A percentile compares a stretch with the other conserved stretches of the same genome.
phyloP scores from a whole-genome alignment of 2,888 invertebrate species.

The Carpatolechia fugitivella region DNA sequence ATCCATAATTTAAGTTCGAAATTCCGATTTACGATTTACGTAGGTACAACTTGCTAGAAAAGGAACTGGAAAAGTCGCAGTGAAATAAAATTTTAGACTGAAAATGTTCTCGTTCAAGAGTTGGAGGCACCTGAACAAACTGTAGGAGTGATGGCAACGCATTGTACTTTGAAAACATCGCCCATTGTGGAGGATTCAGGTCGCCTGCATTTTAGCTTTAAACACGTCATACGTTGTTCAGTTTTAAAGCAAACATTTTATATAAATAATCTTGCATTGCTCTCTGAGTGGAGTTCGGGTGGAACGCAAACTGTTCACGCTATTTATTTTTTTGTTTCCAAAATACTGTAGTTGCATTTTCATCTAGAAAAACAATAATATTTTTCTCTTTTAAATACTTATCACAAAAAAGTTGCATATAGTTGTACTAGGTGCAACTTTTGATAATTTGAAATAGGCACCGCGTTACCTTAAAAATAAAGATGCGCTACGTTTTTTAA shows the following conservation, averaged over 20 bases:
- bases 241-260: conserved; percentile 9
- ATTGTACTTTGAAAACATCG: conserved; percentile 47
- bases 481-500: no score
- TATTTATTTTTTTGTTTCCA: no score
- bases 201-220: conserved; percentile 48
- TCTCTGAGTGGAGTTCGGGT: not conserved
- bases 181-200: conserved; percentile 46
- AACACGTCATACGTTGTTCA: conserved; percentile 18
- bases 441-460: no score
- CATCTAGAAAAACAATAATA: no score
- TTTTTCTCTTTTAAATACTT: no score
- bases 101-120: conserved; percentile 31
- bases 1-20: not conserved
- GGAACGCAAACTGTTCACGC: not conserved
- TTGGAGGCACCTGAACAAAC: conserved; percentile 42
- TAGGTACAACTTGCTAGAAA: no score
- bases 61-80: conserved; percentile 11
- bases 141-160: conserved; percentile 36
- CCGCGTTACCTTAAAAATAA: no score
- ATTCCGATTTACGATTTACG: no score
- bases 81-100: conserved; percentile 34
- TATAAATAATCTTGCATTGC: not conserved
- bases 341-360: no score
- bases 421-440: no score
- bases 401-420: no score